Evolutionary conservation across 1,140 invertebrate species (phyloP), one percentile per base, ranked within the genome.

Genomic region (Lepidurus apus): DNA sequence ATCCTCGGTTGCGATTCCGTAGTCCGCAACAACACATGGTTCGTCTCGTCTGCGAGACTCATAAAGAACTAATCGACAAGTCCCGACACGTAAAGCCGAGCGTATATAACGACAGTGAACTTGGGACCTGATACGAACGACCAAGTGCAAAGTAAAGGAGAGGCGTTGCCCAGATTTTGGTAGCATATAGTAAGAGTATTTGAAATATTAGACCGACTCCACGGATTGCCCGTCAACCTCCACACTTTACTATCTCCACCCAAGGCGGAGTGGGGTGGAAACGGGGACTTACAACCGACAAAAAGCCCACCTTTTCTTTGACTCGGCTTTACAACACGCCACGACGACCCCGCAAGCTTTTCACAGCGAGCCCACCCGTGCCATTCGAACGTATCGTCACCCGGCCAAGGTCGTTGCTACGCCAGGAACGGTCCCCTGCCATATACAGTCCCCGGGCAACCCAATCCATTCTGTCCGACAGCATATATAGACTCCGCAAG

Each of bases 291-390:
- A 47, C 45, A 11, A 10, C 7, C 45, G 45, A 65, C 53, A 9
- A 9, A n/a, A 65, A 65, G 9, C 53, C 53, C 53, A 65, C 53
- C 53, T 65, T 65, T 7, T 65, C 17, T 47, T 47, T 17, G 45
- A 47, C 10, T 47, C 45, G 10, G 5, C 10, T 47, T 11, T 17
- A 47, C 45, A 47, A 17, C 45, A 47, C 17, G 45, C 45, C 45
- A 65, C 34, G 34, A 34, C 34, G 21, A 9, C 53, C 53, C 53
- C 53, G 53, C 53, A 13, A 65, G 53, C 53, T 65, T 17, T 65
- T 17, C 53, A 65, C 53, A 65, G 53, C 13, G 53, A 65, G 53
- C n/a, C 53, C 53, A 65, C 53, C 53, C 53, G 53, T 65, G 53
- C 53, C 53, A 11, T 65, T 13, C n/a, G 53, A 65, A 65, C 53